Percentiles rank a stretch among this genome's conserved stretches.
phyloP scores from a whole-genome alignment of 92 coral and sea anemone species.

The Palythoa grandiflora region DNA sequence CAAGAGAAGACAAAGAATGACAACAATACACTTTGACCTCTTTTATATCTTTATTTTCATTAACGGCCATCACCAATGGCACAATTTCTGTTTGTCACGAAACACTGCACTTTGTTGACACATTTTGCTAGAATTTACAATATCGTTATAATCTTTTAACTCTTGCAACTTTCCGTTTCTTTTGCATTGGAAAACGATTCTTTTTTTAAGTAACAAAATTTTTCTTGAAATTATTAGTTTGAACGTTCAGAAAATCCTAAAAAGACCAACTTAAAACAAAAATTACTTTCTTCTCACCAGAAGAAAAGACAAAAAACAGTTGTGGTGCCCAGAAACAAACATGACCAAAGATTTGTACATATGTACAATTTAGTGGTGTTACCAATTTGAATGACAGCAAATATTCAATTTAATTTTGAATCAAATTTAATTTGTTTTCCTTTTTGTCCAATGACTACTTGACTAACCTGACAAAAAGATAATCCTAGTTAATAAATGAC shows the following conservation, averaged over 20 bases:
- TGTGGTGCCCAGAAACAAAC: background rate
- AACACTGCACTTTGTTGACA: conserved; percentile 19
- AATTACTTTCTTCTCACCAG: background rate
- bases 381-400: conserved; percentile 3
- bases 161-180: conserved; percentile 1
- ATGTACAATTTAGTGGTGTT: conserved; percentile 30
- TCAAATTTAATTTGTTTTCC: background rate
- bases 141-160: background rate
- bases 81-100: conserved; percentile 21
- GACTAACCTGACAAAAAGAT: background rate
- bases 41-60: conserved; percentile 40
- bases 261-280: background rate
- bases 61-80: conserved; percentile 28
- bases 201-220: background rate
- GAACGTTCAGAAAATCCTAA: background rate
- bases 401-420: background rate
- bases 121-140: conserved; percentile 19
- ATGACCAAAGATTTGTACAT: conserved; percentile 3
- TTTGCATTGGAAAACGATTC: background rate
- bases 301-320: background rate
- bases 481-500: background rate
- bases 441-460: background rate
- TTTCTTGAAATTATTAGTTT: background rate
- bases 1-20: conserved; percentile 89
- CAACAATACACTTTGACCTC: conserved; percentile 53